Percentiles rank a stretch among this genome's conserved stretches.
These are phyloP conservation scores for Aegithalos caudatus DNA, from an alignment of 2,113 vertebrate species.

Conservation along the genomic window DNA sequence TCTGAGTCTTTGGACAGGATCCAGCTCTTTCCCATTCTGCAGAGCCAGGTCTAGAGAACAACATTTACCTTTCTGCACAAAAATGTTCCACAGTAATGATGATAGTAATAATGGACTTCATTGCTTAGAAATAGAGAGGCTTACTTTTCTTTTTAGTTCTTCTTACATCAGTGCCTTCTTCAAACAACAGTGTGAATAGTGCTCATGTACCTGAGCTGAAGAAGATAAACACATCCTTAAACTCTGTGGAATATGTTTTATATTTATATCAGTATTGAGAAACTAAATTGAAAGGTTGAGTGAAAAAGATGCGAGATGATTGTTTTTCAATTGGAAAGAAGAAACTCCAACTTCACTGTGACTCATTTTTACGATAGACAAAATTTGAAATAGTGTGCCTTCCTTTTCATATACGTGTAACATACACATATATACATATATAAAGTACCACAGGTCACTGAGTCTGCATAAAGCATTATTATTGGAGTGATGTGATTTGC, in stretches of 20 bases:
- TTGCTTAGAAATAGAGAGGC: neutral
- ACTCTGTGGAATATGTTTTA: neutral
- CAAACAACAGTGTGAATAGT: neutral
- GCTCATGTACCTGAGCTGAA: neutral
- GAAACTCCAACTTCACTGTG: neutral
- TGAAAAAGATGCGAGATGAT: neutral
- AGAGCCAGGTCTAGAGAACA: neutral
- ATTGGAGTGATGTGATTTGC: neutral
- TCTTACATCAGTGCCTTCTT: neutral
- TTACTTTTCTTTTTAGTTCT: neutral
- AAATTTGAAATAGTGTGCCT: neutral
- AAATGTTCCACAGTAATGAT: neutral
- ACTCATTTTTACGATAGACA: neutral
- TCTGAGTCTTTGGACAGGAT: neutral
- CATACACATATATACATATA: accelerated
- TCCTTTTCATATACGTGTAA: neutral
- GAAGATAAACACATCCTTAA: neutral
- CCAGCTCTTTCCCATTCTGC: neutral
- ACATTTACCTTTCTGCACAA: neutral
- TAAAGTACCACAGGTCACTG: neutral
- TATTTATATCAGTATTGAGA: neutral
- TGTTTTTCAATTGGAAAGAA: neutral
- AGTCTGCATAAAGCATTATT: neutral
- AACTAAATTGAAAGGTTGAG: neutral
- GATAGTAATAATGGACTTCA: neutral